Percentiles rank a stretch among this genome's conserved stretches.
Evolutionary conservation across 2,113 vertebrate species (phyloP).

Genomic region (Hippocampus comes): DNA sequence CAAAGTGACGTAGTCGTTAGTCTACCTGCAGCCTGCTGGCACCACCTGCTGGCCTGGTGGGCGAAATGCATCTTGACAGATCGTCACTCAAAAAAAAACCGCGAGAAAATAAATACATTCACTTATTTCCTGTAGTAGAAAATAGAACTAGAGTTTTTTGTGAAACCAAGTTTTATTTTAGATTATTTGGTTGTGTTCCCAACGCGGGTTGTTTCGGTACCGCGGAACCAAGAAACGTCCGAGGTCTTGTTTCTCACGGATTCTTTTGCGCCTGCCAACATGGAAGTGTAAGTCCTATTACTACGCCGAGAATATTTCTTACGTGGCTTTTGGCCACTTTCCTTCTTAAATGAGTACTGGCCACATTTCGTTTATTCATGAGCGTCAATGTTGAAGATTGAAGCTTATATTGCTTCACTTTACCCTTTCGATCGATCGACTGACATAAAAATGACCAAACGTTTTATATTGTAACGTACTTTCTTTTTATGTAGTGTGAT

Average conservation of each 20-base stretch:
- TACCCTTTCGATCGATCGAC: too few relatives aligned
- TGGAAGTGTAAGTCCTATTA: slow-evolving; percentile 60
- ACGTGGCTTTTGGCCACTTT: not conserved
- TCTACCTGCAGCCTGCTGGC: too few relatives aligned
- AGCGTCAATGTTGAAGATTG: not conserved
- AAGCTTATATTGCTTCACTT: not conserved
- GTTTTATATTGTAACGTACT: not conserved
- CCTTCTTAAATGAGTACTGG: not conserved
- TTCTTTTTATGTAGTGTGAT: not conserved
- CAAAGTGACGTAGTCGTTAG: not conserved
- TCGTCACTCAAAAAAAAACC: not conserved
- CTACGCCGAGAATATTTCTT: not conserved
- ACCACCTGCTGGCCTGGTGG: not conserved
- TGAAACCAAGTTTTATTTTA: not conserved
- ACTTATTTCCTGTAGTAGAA: too few relatives aligned
- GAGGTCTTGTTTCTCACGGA: slow-evolving; percentile 32
- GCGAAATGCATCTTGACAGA: not conserved
- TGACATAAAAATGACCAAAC: too few relatives aligned
- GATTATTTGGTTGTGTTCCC: not conserved
- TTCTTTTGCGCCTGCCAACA: slow-evolving; percentile 8
- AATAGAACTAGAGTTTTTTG: not conserved
- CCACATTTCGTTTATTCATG: not conserved
- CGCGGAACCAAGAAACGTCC: not conserved
- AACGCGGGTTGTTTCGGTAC: not conserved
- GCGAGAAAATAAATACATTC: too few relatives aligned